phyloP scores from a whole-genome alignment of 2,797 vertebrate species.

The Lacerta bilineata region DNA sequence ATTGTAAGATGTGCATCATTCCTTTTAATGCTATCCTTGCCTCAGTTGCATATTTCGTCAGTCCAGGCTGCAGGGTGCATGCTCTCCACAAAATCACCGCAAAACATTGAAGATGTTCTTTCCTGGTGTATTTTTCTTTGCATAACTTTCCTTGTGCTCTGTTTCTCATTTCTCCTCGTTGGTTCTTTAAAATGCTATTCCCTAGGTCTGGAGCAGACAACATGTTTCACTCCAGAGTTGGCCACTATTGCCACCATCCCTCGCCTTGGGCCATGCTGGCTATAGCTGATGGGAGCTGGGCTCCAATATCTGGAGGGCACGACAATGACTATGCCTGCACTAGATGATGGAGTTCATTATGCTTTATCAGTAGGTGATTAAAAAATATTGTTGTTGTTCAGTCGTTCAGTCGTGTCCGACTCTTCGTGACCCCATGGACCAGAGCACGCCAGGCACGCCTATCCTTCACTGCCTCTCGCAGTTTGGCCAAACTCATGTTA shows the following conservation, averaged over 20 bases:
- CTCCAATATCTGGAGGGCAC: too few species aligned
- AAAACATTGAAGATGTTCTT: not conserved
- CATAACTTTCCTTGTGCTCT: constrained; percentile 22
- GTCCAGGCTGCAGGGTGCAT: not conserved
- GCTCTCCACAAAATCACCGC: not conserved
- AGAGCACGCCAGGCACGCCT: too few species aligned
- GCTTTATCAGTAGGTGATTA: constrained; percentile 27
- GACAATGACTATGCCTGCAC: too few species aligned
- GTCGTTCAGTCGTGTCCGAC: too few species aligned
- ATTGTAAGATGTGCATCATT: not conserved
- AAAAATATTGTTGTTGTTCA: not conserved
- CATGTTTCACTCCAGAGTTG: too few species aligned
- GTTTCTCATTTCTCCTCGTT: not conserved
- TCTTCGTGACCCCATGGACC: too few species aligned
- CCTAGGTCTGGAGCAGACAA: not conserved
- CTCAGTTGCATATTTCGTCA: not conserved
- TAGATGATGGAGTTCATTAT: constrained; percentile 14
- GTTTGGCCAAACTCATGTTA: too few species aligned
- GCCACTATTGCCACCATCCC: too few species aligned
- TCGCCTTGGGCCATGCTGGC: too few species aligned
- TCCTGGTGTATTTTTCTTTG: not conserved
- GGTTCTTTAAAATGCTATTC: not conserved
- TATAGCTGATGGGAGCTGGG: too few species aligned
- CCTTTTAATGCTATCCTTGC: not conserved
- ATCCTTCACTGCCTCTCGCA: too few species aligned